Evolutionary conservation across 2,888 invertebrate species (phyloP).

Genomic region (Eueremaeus valkanovi): DNA sequence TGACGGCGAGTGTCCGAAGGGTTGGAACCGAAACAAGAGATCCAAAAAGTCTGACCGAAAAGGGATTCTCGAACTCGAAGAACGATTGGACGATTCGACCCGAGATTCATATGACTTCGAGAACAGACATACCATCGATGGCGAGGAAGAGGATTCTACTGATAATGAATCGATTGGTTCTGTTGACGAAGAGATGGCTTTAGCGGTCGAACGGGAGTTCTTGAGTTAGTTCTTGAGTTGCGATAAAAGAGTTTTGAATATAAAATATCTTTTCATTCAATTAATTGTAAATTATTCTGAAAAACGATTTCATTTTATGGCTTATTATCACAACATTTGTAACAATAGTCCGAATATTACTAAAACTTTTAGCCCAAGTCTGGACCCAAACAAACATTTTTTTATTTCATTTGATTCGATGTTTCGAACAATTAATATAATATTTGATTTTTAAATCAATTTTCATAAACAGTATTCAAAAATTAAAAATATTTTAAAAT

Average conservation of each 20-base stretch:
- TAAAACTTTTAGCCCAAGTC: too few relatives aligned
- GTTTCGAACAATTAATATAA: too few relatives aligned
- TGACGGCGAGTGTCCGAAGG: slow-evolving; percentile 52
- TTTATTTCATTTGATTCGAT: too few relatives aligned
- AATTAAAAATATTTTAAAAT: too few relatives aligned
- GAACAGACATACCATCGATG: background rate
- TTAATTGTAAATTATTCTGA: too few relatives aligned
- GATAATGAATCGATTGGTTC: slow-evolving; percentile 51
- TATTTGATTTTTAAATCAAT: too few relatives aligned
- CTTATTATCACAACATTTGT: too few relatives aligned
- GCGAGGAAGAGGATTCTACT: slow-evolving; percentile 40
- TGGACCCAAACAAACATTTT: too few relatives aligned
- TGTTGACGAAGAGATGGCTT: slow-evolving; percentile 54
- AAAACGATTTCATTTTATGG: too few relatives aligned
- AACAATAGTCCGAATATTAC: too few relatives aligned
- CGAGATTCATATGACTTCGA: slow-evolving; percentile 42
- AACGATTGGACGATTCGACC: slow-evolving; percentile 24
- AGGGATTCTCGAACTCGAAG: background rate
- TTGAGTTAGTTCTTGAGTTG: slow-evolving; percentile 43
- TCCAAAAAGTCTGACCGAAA: slow-evolving; percentile 2
- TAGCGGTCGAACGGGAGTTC: slow-evolving; percentile 53
- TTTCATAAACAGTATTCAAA: too few relatives aligned
- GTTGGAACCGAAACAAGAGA: slow-evolving; percentile 50
- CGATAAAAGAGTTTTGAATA: background rate
- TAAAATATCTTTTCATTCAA: background rate